phyloP scores from a whole-genome alignment of 2,113 vertebrate genomes.

The Plectropomus leopardus region DNA sequence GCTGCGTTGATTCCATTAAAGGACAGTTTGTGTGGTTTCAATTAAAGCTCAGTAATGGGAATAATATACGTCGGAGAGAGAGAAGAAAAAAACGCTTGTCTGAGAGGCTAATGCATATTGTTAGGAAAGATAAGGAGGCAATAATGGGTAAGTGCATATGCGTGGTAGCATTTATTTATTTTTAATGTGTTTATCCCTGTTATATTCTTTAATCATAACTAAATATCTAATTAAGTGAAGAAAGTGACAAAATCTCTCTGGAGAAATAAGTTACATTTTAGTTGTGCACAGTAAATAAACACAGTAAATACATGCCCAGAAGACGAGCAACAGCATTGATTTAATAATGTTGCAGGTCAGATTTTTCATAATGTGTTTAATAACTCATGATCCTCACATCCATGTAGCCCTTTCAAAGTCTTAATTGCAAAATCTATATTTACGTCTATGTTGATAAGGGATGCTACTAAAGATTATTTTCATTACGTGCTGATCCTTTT shows the following conservation, averaged over 20 bases:
- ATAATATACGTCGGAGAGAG: conserved; percentile 37
- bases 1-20: conserved; percentile 62
- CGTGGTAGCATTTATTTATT: conserved; percentile 6
- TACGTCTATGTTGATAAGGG: neutral
- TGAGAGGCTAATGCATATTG: conserved; percentile 41
- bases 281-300: neutral
- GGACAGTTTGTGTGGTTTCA: conserved; percentile 72
- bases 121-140: conserved; percentile 40
- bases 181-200: conserved; percentile 10
- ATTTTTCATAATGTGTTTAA: conserved; percentile 10
- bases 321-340: neutral
- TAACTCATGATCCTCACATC: neutral
- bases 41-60: conserved; percentile 72
- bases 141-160: conserved; percentile 12
- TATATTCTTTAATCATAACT: conserved; percentile 19
- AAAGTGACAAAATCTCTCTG: conserved; percentile 8
- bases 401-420: neutral
- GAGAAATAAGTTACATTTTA: conserved; percentile 16
- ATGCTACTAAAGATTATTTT: neutral
- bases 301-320: neutral
- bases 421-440: conserved; percentile 15
- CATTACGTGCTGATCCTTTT: neutral
- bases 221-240: conserved; percentile 48
- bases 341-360: conserved; percentile 14
- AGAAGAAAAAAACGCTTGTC: neutral